These are phyloP conservation scores for Meteorus colon DNA, from an alignment of 2,888 invertebrate genomes.

Conservation along the genomic window DNA sequence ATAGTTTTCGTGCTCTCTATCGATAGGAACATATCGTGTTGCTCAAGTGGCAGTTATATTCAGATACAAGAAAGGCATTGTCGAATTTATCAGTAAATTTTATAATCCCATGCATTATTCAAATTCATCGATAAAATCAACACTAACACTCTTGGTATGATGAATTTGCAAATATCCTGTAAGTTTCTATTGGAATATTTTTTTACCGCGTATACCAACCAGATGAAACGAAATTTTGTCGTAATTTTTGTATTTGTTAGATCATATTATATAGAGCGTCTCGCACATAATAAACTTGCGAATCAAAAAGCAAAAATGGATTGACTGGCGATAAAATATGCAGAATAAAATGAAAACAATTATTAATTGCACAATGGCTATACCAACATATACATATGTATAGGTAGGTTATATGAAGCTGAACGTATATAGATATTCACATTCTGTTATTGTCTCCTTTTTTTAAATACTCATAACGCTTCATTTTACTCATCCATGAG, in stretches of 20 bases:
- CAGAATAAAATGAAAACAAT: neutral
- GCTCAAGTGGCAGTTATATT: neutral
- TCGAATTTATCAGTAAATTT: slow-evolving; percentile 9
- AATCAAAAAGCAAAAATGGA: neutral
- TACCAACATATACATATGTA: slow-evolving; percentile 14
- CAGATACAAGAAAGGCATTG: neutral
- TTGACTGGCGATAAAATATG: neutral
- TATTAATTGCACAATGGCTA: slow-evolving; percentile 8
- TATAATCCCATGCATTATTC: neutral
- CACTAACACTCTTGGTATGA: neutral
- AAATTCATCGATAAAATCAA: neutral
- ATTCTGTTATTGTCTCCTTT: neutral
- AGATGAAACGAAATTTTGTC: slow-evolving; percentile 2
- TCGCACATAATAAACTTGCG: neutral
- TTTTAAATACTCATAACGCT: neutral
- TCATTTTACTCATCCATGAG: neutral
- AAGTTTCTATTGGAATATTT: slow-evolving; percentile 22
- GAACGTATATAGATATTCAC: neutral
- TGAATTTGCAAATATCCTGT: slow-evolving; percentile 4
- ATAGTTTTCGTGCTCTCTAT: slow-evolving; percentile 13
- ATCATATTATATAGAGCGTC: neutral
- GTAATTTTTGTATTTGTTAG: neutral
- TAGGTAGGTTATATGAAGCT: slow-evolving; percentile 1
- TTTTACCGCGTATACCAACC: slow-evolving; percentile 25
- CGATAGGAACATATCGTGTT: neutral